Percentiles rank a stretch among this genome's conserved stretches.
Conservation (phyloP, 1,140 invertebrate species). For the Meloidogyne exigua region DNA sequence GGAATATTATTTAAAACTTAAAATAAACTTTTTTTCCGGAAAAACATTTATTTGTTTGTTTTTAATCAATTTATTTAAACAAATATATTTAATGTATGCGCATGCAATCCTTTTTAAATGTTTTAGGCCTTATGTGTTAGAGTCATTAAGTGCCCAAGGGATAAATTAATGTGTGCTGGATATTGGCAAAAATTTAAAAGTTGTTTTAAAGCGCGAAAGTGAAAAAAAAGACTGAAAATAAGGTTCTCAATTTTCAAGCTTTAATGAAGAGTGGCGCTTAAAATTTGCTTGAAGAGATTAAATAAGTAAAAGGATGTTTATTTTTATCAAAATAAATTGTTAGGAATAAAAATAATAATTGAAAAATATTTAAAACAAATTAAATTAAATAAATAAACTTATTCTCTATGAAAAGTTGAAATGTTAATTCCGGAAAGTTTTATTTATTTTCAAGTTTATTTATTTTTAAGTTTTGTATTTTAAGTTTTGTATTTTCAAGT, state of each 20-base stretch:
- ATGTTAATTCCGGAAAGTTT: too few species aligned
- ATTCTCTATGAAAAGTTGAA: too few species aligned
- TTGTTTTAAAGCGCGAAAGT: not conserved
- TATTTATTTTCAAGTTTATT: too few species aligned
- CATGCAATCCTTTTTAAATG: not conserved
- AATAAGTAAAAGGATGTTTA: not conserved
- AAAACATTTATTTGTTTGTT: too few species aligned
- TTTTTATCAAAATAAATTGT: not conserved
- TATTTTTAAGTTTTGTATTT: too few species aligned
- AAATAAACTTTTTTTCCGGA: too few species aligned
- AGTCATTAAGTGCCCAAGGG: not conserved
- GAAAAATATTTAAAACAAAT: too few species aligned
- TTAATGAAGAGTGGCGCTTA: not conserved
- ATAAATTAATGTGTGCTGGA: not conserved
- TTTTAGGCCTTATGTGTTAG: not conserved
- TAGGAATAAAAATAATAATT: not conserved
- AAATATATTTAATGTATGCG: too few species aligned
- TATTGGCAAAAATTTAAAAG: not conserved
- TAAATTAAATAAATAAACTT: too few species aligned
- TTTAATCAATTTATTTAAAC: too few species aligned
- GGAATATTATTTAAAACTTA: too few species aligned
- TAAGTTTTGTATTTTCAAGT: too few species aligned
- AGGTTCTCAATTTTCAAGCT: constrained; percentile 1
- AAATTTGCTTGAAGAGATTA: not conserved
- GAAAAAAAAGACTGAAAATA: not conserved